These are phyloP conservation scores for Coelopa frigida DNA, from an alignment of 1,140 invertebrate species.

Conservation along the genomic window DNA sequence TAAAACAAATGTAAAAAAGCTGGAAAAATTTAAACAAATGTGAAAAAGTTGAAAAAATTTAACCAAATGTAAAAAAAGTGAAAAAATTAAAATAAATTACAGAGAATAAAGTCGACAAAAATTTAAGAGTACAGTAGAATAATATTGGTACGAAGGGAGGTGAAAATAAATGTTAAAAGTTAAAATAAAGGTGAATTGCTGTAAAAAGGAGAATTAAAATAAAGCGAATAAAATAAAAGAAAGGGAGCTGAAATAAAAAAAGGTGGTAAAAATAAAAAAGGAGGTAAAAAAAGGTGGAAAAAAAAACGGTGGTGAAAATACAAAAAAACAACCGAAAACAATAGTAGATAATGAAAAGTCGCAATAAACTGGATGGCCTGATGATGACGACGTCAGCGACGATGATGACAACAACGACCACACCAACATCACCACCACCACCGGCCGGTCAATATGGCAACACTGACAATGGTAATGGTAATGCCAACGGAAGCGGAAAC, in stretches of 20 bases:
- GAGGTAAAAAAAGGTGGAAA: constrained; percentile 1
- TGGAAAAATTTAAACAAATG: no score
- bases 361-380: constrained; percentile 34
- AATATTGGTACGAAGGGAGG: no score
- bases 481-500: constrained; percentile 22
- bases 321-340: neutral
- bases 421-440: constrained; percentile 24
- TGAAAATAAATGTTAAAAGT: neutral
- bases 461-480: constrained; percentile 33
- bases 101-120: no score
- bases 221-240: neutral
- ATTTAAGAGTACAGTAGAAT: no score
- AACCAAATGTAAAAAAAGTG: constrained; percentile 1
- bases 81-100: neutral
- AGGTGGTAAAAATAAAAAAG: neutral
- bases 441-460: constrained; percentile 12
- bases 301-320: neutral
- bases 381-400: constrained; percentile 4
- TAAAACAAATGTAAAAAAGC: no score
- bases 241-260: constrained; percentile 6
- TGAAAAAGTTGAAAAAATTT: no score
- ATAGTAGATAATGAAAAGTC: constrained; percentile 33
- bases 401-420: constrained; percentile 16
- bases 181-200: constrained; percentile 1
- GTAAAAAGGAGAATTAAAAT: neutral